These are phyloP conservation scores for Cossypha polioptera DNA, from an alignment of 2,797 vertebrate genomes.

Conservation along the genomic window DNA sequence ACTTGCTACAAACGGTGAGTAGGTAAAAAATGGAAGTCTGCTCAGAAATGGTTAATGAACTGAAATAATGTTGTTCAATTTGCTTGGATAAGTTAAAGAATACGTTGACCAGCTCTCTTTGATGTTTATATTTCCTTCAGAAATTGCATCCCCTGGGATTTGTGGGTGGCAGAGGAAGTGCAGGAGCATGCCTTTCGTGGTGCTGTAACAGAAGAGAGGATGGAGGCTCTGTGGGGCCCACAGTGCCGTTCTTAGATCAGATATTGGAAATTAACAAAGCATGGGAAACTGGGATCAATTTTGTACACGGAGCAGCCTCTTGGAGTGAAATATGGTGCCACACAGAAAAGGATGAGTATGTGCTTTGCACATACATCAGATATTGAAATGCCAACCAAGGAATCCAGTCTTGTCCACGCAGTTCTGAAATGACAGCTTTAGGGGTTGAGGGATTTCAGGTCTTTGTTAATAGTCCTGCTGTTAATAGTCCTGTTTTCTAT, in stretches of 20 bases:
- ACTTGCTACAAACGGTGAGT: not conserved
- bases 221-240: not conserved
- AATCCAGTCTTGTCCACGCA: not conserved
- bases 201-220: not conserved
- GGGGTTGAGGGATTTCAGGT: not conserved
- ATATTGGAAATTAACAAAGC: not conserved
- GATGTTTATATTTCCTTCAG: not conserved
- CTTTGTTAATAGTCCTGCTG: rapidly evolving
- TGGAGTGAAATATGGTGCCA: not conserved
- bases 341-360: rapidly evolving
- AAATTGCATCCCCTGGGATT: not conserved
- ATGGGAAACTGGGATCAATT: not conserved
- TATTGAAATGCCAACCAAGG: not conserved
- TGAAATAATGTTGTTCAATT: not conserved
- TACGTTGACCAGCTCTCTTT: not conserved
- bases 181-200: not conserved
- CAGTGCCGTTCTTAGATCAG: not conserved
- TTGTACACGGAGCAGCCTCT: not conserved
- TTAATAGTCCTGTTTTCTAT: not conserved
- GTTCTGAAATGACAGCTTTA: not conserved
- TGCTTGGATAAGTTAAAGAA: not conserved
- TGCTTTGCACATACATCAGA: not conserved
- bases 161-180: not conserved
- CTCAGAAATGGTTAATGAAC: not conserved
- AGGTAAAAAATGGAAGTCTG: not conserved